These are phyloP conservation scores for Corythoichthys intestinalis DNA, from an alignment of 2,113 vertebrate species.

Conservation along the genomic window DNA sequence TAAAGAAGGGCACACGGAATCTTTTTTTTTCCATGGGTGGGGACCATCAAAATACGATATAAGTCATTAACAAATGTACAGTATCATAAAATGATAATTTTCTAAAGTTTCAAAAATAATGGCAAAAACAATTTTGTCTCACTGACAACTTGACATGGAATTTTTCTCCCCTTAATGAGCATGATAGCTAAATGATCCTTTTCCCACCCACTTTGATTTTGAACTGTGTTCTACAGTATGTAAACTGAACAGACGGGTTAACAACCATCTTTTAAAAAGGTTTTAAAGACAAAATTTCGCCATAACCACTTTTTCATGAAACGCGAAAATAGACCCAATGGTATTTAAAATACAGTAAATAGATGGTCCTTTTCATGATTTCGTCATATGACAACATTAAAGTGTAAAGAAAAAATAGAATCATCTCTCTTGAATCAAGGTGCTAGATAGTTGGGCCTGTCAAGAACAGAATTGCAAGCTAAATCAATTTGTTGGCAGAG, in stretches of 20 bases:
- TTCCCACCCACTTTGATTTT: background rate
- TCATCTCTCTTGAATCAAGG: slow-evolving; percentile 35
- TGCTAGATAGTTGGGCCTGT: slow-evolving; percentile 31
- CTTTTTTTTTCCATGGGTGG: slow-evolving; percentile 11
- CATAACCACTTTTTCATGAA: slow-evolving; percentile 6
- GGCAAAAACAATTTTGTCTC: background rate
- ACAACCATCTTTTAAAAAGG: slow-evolving; percentile 9
- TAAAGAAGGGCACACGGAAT: slow-evolving; percentile 44
- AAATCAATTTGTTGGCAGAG: slow-evolving; percentile 8
- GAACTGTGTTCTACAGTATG: background rate
- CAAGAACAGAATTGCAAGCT: slow-evolving; percentile 16
- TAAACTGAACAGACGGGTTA: background rate
- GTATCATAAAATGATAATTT: slow-evolving; percentile 35
- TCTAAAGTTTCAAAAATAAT: background rate
- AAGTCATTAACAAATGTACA: background rate
- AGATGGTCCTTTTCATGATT: slow-evolving; percentile 24
- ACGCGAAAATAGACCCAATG: slow-evolving; percentile 49
- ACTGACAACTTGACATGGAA: background rate
- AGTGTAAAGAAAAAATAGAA: slow-evolving; percentile 8
- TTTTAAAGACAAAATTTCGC: slow-evolving; percentile 37
- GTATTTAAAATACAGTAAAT: slow-evolving; percentile 59
- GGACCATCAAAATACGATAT: slow-evolving; percentile 6
- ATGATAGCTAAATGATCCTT: background rate
- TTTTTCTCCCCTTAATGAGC: background rate
- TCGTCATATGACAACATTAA: slow-evolving; percentile 41